phyloP scores from a whole-genome alignment of 2,113 vertebrate genomes.

The Gobiocypris rarus region DNA sequence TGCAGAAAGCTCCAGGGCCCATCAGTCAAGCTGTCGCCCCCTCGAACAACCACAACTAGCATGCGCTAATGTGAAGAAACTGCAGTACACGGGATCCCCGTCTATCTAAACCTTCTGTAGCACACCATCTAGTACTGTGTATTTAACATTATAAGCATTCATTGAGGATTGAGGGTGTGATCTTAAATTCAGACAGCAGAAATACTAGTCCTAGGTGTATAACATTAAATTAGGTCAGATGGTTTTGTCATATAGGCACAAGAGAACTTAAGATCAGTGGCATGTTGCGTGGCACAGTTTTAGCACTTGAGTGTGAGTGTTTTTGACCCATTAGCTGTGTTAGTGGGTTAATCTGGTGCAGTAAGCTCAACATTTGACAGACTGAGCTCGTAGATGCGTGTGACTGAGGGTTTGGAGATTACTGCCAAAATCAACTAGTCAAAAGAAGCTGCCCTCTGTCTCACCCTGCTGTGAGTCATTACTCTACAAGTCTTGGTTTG shows the following conservation, averaged over 20 bases:
- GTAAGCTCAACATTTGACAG: constrained; percentile 55
- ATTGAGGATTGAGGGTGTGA: background rate
- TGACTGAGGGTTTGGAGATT: constrained; percentile 38
- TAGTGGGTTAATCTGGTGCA: constrained; percentile 55
- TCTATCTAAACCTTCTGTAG: constrained; percentile 4
- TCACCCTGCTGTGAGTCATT: constrained; percentile 46
- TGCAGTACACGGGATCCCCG: constrained; percentile 19
- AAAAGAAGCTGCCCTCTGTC: constrained; percentile 41
- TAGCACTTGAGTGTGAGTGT: background rate
- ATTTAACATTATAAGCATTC: background rate
- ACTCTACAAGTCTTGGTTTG: background rate
- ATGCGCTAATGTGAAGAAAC: constrained; percentile 28
- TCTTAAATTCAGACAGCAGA: background rate
- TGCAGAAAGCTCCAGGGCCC: constrained; percentile 22
- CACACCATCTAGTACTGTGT: constrained; percentile 8
- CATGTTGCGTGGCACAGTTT: background rate
- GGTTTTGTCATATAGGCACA: background rate
- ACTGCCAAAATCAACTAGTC: constrained; percentile 40
- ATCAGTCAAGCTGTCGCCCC: constrained; percentile 33
- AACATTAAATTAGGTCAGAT: background rate
- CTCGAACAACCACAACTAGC: constrained; percentile 19
- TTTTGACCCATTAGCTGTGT: constrained; percentile 13
- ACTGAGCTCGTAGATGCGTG: constrained; percentile 28
- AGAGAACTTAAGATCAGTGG: background rate
- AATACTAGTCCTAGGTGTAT: background rate